Base-by-base conservation (phyloP, 1,140 invertebrate species). In the Apolygus lucorum region DNA sequence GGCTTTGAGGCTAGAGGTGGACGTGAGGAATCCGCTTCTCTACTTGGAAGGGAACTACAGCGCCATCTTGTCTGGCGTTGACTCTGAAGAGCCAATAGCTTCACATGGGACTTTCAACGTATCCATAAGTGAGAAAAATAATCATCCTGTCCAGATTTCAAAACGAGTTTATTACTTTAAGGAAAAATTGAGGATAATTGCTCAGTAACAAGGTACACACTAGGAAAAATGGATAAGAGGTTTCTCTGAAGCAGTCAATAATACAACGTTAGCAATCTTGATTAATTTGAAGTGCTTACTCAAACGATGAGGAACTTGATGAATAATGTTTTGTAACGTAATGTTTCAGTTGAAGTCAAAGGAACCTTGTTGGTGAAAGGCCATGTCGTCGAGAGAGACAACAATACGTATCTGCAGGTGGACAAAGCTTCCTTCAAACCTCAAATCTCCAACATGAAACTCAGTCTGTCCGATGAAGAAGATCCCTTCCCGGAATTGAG, bases 401-500 rank as follows among this genome's bases (percentile, higher is more conserved):
- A 26, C 26, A 66, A 27, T 13, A 28, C 28, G 34, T 66, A 66
- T 25, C 29, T 66, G 11, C 17, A 29, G 17, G 29, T 66, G 8
- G 64, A 66, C 28, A 66, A 34, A 21, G 64, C 64, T 4, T 28
- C 64, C 2, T 28, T 66, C 27, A 34, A 21, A n/a, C 64, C 64
- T 13, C 13, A 66, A 66, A 34, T 66, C 17, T 14, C 27, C 14
- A 26, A 66, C 21, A 17, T 66, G 27, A 28, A 66, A n/a, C 13
- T 66, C 27, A 24, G 25, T 13, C 27, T 66, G 17, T 29, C n/a
- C 64, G 34, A 29, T 28, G 64, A 66, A 34, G 26, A 66, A n/a
- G 64, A 66, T 34, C 64, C 64, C 2, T 66, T 21, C n/a, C 64
- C 64, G 11, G 64, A 66, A 66, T 21, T 66, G 25, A 66, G 64